Percentiles rank a stretch among this genome's conserved stretches.
Evolutionary conservation across 2,113 vertebrate species (phyloP).

Genomic region (Misgurnus mizolepis): DNA sequence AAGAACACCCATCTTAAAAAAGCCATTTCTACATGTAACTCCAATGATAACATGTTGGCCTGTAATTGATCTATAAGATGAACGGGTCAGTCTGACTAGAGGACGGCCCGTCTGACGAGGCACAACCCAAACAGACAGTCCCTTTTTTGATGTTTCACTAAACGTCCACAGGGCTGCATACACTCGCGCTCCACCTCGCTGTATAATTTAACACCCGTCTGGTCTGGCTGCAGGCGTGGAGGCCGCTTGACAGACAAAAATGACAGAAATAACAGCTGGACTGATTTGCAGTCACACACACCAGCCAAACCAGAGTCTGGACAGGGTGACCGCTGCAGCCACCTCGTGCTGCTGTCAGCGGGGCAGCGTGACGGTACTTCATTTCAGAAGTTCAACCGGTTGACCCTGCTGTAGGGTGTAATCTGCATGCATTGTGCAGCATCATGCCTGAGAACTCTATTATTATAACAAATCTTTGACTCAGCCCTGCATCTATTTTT

Average conservation of each 20-base stretch:
- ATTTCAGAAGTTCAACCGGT: slow-evolving; percentile 20
- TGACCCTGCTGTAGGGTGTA: neutral
- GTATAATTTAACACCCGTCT: slow-evolving; percentile 53
- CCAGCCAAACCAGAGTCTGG: slow-evolving; percentile 70
- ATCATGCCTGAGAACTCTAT: neutral
- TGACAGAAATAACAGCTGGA: slow-evolving; percentile 72
- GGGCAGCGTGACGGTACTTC: slow-evolving; percentile 4
- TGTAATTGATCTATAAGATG: neutral
- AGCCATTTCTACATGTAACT: no score
- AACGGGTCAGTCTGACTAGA: slow-evolving; percentile 36
- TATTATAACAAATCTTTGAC: neutral
- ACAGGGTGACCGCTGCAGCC: slow-evolving; percentile 48
- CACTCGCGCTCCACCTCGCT: slow-evolving; percentile 30
- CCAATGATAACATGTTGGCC: no score
- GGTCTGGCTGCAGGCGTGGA: slow-evolving; percentile 68
- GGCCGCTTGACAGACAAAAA: slow-evolving; percentile 66
- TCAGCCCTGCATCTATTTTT: slow-evolving; percentile 7
- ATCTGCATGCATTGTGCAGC: neutral
- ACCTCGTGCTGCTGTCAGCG: slow-evolving; percentile 1
- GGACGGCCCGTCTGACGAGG: slow-evolving; percentile 57
- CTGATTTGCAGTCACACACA: slow-evolving; percentile 38
- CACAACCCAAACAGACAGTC: slow-evolving; percentile 32
- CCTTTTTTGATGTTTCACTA: slow-evolving; percentile 54
- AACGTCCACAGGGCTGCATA: slow-evolving; percentile 40
- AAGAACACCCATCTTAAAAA: no score